Conservation (phyloP, 2,113 vertebrate genomes). For the Ammospiza nelsoni region DNA sequence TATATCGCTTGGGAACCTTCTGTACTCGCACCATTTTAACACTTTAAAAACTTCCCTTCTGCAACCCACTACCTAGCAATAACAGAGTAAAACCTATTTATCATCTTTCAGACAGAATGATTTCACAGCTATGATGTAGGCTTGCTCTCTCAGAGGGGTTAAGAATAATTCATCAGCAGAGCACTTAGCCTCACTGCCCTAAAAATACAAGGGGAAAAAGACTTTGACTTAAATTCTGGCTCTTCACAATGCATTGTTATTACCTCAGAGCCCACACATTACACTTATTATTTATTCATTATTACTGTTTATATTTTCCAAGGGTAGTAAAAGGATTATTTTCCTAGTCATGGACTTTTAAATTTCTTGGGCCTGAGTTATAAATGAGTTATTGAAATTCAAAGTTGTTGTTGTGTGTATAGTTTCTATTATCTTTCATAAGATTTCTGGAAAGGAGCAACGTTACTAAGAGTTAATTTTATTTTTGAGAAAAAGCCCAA, state of each 20-base stretch:
- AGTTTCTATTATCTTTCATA: not conserved
- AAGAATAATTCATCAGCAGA: slow-evolving; percentile 26
- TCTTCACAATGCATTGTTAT: not conserved
- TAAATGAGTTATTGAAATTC: not conserved
- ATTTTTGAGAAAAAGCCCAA: not conserved
- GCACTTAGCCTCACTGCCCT: not conserved
- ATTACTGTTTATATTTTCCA: not conserved
- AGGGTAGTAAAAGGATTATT: not conserved
- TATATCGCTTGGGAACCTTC: not conserved
- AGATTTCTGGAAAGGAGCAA: not conserved
- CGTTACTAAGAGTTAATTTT: not conserved
- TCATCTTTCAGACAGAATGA: not conserved
- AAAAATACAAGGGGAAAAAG: not conserved
- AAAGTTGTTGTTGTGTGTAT: not conserved
- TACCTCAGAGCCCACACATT: not conserved
- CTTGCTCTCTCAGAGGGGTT: not conserved
- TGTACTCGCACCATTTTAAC: not conserved
- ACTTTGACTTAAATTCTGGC: not conserved
- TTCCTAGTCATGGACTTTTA: not conserved
- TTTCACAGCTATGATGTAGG: not conserved
- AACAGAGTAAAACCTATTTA: not conserved
- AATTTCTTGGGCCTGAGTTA: not conserved
- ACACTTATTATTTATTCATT: slow-evolving; percentile 1
- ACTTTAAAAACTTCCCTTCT: not conserved
- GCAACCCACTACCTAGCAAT: not conserved